These are phyloP conservation scores for Hoplostethus mediterraneus DNA, from an alignment of 2,797 vertebrate species.

Conservation along the genomic window DNA sequence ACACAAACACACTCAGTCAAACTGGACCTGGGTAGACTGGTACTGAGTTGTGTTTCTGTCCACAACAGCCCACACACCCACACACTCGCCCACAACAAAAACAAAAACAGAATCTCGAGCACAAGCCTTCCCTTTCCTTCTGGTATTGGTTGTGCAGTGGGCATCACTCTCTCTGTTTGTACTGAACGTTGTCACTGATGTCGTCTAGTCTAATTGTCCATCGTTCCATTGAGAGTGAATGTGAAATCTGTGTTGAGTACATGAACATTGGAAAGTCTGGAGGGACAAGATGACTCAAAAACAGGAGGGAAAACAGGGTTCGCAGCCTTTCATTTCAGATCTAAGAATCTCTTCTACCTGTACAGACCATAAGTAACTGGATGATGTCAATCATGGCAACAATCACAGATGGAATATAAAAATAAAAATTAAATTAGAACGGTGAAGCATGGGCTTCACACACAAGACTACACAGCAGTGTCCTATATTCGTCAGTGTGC, in stretches of 20 bases:
- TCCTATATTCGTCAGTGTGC: constrained; percentile 15
- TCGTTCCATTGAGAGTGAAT: background rate
- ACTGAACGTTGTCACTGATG: background rate
- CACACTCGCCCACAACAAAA: constrained; percentile 6
- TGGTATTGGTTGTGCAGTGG: background rate
- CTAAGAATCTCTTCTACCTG: constrained; percentile 26
- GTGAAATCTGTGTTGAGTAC: background rate
- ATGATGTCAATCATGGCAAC: constrained; percentile 20
- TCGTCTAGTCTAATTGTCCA: background rate
- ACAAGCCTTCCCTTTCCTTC: background rate
- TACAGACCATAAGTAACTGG: constrained; percentile 23
- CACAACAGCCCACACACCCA: constrained; percentile 1
- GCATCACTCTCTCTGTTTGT: background rate
- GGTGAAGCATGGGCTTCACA: background rate
- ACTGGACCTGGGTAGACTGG: too few relatives aligned
- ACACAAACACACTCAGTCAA: constrained; percentile 2
- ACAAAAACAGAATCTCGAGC: constrained; percentile 9
- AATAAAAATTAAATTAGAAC: constrained; percentile 47
- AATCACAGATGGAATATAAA: constrained; percentile 28
- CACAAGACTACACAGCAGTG: constrained; percentile 36
- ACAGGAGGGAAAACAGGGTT: constrained; percentile 2
- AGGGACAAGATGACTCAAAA: constrained; percentile 10
- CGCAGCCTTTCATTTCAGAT: constrained; percentile 24
- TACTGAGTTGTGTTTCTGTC: background rate
- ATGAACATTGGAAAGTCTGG: background rate